Evolutionary conservation across 2,888 invertebrate genomes (phyloP).

Genomic region (Xestoiulus laeticollis): DNA sequence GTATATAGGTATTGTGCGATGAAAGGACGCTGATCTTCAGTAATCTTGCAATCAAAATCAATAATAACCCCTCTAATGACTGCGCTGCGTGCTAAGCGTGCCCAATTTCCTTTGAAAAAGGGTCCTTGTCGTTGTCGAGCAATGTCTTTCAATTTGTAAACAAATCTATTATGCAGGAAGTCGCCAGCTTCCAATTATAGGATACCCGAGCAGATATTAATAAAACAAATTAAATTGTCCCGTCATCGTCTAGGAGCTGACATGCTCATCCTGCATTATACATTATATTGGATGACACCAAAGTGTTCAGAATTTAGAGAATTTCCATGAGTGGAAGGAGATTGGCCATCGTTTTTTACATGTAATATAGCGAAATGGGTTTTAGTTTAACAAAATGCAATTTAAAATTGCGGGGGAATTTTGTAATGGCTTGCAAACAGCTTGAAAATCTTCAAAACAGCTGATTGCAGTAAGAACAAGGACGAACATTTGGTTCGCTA

Average conservation of each 20-base stretch:
- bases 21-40: not conserved
- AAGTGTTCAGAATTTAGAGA: not conserved
- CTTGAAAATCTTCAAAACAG: no score
- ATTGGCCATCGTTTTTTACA: not conserved
- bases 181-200: not conserved
- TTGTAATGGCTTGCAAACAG: no score
- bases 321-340: not conserved
- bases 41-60: not conserved
- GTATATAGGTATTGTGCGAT: not conserved
- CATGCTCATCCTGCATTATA: not conserved
- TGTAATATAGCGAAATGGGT: not conserved
- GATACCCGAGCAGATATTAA: not conserved
- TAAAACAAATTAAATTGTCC: not conserved
- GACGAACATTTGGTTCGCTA: no score
- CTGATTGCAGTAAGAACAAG: no score
- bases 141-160: not conserved
- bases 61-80: not conserved
- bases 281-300: not conserved
- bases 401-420: not conserved
- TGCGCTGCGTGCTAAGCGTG: not conserved
- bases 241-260: not conserved
- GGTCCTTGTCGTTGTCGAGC: not conserved
- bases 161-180: not conserved
- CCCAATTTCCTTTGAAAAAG: not conserved
- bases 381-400: not conserved